Conservation (phyloP, 1,140 invertebrate genomes). For the Argopecten irradians region DNA sequence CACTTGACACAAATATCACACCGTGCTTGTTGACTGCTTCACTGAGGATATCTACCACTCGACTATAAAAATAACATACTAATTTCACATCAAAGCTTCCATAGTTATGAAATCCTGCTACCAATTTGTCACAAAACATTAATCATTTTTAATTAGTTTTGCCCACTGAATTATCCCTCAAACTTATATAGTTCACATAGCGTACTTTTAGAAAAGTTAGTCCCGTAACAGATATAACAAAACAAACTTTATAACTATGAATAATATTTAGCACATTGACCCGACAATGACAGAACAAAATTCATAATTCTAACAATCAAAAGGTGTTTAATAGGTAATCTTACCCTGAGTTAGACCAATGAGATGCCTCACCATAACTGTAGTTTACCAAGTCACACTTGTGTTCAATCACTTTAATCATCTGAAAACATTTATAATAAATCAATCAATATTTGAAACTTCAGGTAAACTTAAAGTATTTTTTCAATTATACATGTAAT, state of each 20-base stretch:
- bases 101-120: background rate
- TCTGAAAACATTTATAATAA: too few relatives aligned
- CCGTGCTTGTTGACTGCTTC: constrained; percentile 95
- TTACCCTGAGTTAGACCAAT: constrained; percentile 93
- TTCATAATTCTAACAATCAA: too few relatives aligned
- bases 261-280: too few relatives aligned
- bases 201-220: background rate
- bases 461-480: too few relatives aligned
- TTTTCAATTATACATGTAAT: too few relatives aligned
- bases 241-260: too few relatives aligned
- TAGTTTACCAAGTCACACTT: constrained; percentile 94
- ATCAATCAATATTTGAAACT: too few relatives aligned
- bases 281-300: too few relatives aligned
- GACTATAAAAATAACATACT: constrained; percentile 62
- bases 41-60: constrained; percentile 72
- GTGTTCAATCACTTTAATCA: constrained; percentile 79
- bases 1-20: constrained; percentile 93
- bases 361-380: constrained; percentile 97
- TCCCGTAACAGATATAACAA: background rate
- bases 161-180: background rate
- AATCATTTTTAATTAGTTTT: too few relatives aligned
- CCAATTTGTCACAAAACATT: too few relatives aligned
- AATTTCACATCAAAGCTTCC: background rate
- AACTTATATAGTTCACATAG: background rate
- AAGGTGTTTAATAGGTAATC: constrained; percentile 30